These are phyloP conservation scores for Thomomys bottae DNA, from an alignment of 2,113 vertebrate species.

Conservation along the genomic window DNA sequence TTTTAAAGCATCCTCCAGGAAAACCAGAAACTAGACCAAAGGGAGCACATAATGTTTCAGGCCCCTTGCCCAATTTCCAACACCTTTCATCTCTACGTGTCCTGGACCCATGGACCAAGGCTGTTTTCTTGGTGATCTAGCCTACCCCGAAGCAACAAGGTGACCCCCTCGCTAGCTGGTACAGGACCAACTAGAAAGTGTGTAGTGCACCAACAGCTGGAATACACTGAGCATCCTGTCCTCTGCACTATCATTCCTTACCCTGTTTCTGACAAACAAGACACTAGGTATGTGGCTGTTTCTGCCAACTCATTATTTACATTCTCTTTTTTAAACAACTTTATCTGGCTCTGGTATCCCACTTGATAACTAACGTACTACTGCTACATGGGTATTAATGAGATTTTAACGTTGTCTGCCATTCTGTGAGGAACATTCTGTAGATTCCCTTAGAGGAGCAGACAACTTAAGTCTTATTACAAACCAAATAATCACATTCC, in stretches of 20 bases:
- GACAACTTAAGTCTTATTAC: not conserved
- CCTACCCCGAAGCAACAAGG: not conserved
- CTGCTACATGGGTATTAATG: not conserved
- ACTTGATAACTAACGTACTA: not conserved
- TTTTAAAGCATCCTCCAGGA: not conserved
- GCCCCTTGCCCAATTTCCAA: not conserved
- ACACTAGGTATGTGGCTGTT: not conserved
- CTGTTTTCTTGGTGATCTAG: not conserved
- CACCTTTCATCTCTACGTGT: not conserved
- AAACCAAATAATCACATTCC: conserved; percentile 52
- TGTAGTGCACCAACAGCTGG: not conserved
- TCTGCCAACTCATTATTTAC: conserved; percentile 26
- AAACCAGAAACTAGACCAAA: not conserved
- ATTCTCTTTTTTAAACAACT: not conserved
- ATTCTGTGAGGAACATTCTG: conserved; percentile 42
- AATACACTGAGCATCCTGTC: not conserved
- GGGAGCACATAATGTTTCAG: not conserved
- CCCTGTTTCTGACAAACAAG: not conserved
- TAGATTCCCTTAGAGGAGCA: conserved; percentile 29
- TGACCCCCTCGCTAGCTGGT: not conserved
- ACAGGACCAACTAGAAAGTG: not conserved
- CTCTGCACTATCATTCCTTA: not conserved
- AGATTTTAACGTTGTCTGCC: not conserved
- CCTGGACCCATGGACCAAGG: not conserved
- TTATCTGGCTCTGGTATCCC: not conserved